Conservation (phyloP, 2,797 vertebrate species). For the Eulemur albifrons region DNA sequence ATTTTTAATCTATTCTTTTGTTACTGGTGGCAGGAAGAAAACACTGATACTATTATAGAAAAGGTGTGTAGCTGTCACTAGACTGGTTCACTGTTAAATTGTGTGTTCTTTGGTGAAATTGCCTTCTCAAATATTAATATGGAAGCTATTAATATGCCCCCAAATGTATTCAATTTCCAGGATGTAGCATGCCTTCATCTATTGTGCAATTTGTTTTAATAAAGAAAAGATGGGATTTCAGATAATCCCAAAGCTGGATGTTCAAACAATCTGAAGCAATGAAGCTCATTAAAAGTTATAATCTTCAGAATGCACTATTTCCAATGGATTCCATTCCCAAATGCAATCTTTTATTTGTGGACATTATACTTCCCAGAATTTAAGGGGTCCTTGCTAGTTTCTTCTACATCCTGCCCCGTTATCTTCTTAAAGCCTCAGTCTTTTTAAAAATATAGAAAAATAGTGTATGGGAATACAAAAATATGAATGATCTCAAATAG, state of each 20-base stretch:
- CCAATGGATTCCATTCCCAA: neutral
- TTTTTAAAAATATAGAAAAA: neutral
- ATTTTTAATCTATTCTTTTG: neutral
- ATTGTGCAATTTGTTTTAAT: neutral
- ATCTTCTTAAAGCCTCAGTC: neutral
- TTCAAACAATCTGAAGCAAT: neutral
- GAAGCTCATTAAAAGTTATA: neutral
- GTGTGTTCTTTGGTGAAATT: neutral
- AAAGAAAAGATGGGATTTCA: neutral
- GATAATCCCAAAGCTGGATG: neutral
- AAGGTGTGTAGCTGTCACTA: neutral
- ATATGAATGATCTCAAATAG: neutral
- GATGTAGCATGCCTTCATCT: neutral
- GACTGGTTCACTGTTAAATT: neutral
- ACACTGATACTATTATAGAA: neutral
- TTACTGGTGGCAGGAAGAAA: neutral
- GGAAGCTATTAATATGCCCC: neutral
- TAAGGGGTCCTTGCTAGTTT: neutral
- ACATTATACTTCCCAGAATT: neutral
- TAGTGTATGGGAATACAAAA: neutral
- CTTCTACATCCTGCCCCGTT: neutral
- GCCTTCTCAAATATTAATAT: neutral
- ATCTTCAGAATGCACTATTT: neutral
- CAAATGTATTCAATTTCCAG: neutral
- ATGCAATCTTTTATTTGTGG: neutral